Base-by-base conservation (phyloP, 35 echinoderm and acorn worm species). In the Anneissia japonica region DNA sequence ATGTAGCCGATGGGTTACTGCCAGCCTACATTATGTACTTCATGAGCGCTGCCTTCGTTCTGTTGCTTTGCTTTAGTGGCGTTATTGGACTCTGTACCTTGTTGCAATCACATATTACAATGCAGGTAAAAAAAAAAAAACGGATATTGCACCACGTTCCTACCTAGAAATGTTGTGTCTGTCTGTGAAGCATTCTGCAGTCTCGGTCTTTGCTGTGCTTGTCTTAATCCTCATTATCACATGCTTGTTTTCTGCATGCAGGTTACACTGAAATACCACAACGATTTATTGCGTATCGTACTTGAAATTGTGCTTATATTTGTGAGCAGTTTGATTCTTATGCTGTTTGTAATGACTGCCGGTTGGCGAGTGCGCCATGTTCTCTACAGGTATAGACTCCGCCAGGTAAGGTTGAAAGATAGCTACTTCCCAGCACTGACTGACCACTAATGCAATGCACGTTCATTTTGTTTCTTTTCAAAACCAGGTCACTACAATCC, bases 161-260 rank as follows among this genome's bases (percentile, higher is more conserved):
- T 23, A 64, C 51, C 7, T 64, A 64, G 40, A 4, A 43, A 43
- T 14, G 14, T 6, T 43, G 51, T 64, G 26, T 64, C 51, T 23
- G 51, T 64, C 21, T 3, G 51, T 12, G 51, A 6, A 43, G 4
- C 4, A 43, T 6, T 43, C 40, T 64, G 51, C n/a, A 64, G 26
- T 9, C 21, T 64, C 14, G 40, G 1, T 64, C 51, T 9, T 9
- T 64, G 51, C 26, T 64, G 10, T 12, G 51, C 19, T 64, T 64
- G 1, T 23, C 10, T 64, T 64, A 64, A 64, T 64, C 21, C 51
- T 23, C 21, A 23, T 64, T 64, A 26, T 64, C 51, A 64, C 51
- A 64, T 64, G 51, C 51, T 64, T 64, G 51, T 64, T 64, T 64
- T 64, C 51, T 64, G 51, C 51, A 64, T 64, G 51, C 51, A 64